A percentile compares a stretch with the other conserved stretches of the same genome.
These are phyloP conservation scores for Branchinecta lindahli DNA, from an alignment of 1,140 invertebrate genomes.

Conservation along the genomic window DNA sequence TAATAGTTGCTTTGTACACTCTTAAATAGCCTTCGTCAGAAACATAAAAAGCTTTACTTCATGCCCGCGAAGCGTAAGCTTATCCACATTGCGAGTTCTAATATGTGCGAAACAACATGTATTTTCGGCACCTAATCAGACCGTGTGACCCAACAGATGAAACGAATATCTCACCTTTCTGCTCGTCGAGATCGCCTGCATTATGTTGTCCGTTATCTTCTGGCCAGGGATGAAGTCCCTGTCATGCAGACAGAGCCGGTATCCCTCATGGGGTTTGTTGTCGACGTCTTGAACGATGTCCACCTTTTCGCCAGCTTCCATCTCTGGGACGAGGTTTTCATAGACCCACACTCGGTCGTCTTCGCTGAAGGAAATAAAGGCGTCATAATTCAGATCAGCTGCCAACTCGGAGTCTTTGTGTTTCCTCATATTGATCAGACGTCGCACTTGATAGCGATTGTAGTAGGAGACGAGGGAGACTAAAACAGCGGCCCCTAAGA, in stretches of 20 bases:
- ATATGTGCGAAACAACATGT: no score
- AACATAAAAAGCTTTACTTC: no score
- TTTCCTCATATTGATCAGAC: not conserved
- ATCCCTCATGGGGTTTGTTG: not conserved
- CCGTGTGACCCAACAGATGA: no score
- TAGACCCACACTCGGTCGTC: conserved; percentile 21
- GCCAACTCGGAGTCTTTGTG: conserved; percentile 5
- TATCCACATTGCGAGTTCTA: no score
- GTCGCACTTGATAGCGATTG: conserved; percentile 14
- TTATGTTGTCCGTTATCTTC: conserved; percentile 19
- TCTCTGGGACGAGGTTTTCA: conserved; percentile 16
- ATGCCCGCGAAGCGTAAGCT: no score
- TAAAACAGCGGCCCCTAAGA: not conserved
- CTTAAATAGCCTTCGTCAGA: no score
- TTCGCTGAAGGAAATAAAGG: conserved; percentile 20
- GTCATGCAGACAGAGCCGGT: conserved; percentile 18
- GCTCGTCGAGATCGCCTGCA: conserved; percentile 18
- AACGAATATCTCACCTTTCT: conserved; percentile 15
- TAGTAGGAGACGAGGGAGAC: conserved; percentile 14
- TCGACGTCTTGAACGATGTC: not conserved
- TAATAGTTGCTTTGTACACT: no score
- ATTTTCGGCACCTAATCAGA: no score
- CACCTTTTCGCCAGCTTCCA: conserved; percentile 9
- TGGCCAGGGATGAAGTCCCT: conserved; percentile 19
- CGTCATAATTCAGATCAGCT: conserved; percentile 18